These are phyloP conservation scores for Oscheius sp. DNA, from an alignment of 2,888 invertebrate genomes.

Conservation along the genomic window DNA sequence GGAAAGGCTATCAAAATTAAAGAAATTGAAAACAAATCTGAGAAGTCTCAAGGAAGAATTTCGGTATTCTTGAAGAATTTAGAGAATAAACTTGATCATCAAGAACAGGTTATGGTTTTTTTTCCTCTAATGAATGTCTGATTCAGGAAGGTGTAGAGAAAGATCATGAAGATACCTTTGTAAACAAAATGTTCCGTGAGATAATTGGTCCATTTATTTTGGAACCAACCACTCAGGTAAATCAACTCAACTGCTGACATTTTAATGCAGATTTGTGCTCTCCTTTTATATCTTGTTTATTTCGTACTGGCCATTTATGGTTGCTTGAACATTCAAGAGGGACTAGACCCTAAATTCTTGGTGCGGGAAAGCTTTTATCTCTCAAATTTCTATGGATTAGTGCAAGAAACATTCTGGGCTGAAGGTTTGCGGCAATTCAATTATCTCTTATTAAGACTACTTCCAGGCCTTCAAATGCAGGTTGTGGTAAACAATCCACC, in stretches of 20 bases:
- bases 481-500: constrained; percentile 68
- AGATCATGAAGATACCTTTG: constrained; percentile 62
- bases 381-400: constrained; percentile 64
- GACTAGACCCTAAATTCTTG: constrained; percentile 61
- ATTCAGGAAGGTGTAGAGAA: constrained; percentile 4
- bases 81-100: constrained; percentile 43
- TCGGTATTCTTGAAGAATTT: constrained; percentile 39
- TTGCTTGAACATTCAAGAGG: constrained; percentile 57
- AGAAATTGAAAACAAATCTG: constrained; percentile 25
- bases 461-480: constrained; percentile 68
- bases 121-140: neutral
- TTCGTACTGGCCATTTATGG: constrained; percentile 61
- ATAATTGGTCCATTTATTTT: constrained; percentile 67
- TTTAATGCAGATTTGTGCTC: constrained; percentile 39
- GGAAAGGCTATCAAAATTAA: constrained; percentile 4
- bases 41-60: constrained; percentile 17
- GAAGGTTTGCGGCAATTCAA: constrained; percentile 61
- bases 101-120: constrained; percentile 10
- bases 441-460: neutral
- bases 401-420: constrained; percentile 69
- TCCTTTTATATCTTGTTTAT: constrained; percentile 55
- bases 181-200: constrained; percentile 66
- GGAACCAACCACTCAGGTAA: constrained; percentile 52
- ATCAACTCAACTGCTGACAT: neutral
- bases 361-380: constrained; percentile 65